phyloP scores from a whole-genome alignment of 2,888 invertebrate species.

The Subacronicta megacephala region DNA sequence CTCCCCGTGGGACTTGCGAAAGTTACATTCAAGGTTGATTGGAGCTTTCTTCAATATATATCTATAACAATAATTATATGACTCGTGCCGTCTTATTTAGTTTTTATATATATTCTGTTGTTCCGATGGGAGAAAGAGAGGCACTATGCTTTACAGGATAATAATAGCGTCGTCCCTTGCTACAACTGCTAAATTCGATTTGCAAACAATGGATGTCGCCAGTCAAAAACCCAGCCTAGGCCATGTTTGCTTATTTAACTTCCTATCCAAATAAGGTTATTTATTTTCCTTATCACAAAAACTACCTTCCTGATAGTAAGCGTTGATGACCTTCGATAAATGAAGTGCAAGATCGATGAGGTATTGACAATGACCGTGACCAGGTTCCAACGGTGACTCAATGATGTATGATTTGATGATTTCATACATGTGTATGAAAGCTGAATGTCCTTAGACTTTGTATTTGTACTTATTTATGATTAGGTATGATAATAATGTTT shows the following conservation, averaged over 20 bases:
- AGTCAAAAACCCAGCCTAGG: conserved; percentile 18
- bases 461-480: too few relatives aligned
- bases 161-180: too few relatives aligned
- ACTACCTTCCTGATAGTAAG: conserved; percentile 37
- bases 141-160: too few relatives aligned
- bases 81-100: conserved; percentile 1
- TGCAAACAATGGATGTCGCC: conserved; percentile 34
- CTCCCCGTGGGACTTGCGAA: conserved; percentile 58
- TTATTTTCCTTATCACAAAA: conserved; percentile 47
- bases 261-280: conserved; percentile 35
- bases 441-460: conserved; percentile 4
- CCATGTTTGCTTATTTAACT: conserved; percentile 15
- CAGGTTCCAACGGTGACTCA: conserved; percentile 54
- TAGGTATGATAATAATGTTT: conserved; percentile 23
- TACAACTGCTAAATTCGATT: conserved; percentile 14
- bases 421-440: conserved; percentile 23
- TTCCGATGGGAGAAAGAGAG: not conserved
- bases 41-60: conserved; percentile 53
- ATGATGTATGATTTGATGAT: conserved; percentile 10
- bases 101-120: not conserved
- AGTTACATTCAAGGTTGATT: conserved; percentile 56
- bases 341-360: conserved; percentile 47
- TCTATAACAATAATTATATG: conserved; percentile 13
- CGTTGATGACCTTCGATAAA: conserved; percentile 36
- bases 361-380: conserved; percentile 61